Conservation (phyloP, 2,888 invertebrate genomes). For the Eupithecia dodoneata region DNA sequence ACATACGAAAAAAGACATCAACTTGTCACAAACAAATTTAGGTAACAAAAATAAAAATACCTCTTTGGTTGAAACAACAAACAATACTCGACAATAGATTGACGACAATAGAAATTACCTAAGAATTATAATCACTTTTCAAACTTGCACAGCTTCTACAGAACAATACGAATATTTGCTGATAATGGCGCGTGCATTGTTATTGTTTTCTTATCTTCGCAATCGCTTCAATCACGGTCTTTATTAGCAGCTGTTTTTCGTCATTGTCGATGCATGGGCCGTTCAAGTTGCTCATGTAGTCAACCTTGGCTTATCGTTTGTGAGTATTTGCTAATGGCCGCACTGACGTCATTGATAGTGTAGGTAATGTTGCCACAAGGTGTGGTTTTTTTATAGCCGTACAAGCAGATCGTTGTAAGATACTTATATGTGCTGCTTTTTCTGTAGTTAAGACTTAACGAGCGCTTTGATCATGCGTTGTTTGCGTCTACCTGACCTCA, state of each 20-base stretch:
- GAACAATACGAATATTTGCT: constrained; percentile 7
- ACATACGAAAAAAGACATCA: not conserved
- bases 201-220: constrained; percentile 10
- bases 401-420: constrained; percentile 5
- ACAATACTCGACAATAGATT: not conserved
- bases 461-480: not conserved
- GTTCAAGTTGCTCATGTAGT: constrained; percentile 33
- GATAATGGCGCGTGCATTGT: not conserved
- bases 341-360: constrained; percentile 50
- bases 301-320: constrained; percentile 59
- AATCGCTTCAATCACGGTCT: constrained; percentile 10
- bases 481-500: not conserved
- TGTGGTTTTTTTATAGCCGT: constrained; percentile 37
- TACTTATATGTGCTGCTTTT: not conserved
- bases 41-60: not conserved
- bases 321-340: constrained; percentile 51
- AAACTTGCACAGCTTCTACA: not conserved
- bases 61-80: not conserved
- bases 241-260: not conserved
- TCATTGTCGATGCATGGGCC: constrained; percentile 20
- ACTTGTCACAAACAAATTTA: not conserved
- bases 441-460: not conserved
- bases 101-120: constrained; percentile 1
- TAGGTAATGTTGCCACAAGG: constrained; percentile 32
- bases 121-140: not conserved